Evolutionary conservation across 2,888 invertebrate species (phyloP).

Genomic region (Therioaphis trifolii): DNA sequence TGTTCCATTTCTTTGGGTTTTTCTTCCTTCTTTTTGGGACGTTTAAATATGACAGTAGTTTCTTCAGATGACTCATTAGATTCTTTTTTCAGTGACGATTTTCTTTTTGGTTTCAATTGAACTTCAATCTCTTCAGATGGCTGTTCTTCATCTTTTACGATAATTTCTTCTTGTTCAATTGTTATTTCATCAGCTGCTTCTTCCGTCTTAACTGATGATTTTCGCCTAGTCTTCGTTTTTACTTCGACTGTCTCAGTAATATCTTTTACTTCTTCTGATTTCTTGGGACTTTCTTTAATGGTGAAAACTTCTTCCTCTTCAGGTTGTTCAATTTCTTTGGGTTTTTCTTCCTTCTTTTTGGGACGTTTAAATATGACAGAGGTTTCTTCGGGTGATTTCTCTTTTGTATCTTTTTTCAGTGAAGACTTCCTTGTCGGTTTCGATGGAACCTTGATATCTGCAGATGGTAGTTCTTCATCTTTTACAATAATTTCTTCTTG

Average conservation of each 20-base stretch:
- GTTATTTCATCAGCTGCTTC: conserved; percentile 74
- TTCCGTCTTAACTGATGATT: conserved; percentile 68
- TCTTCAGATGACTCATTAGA: conserved; percentile 37
- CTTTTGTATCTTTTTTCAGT: conserved; percentile 66
- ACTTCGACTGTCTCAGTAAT: conserved; percentile 67
- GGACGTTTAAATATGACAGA: conserved; percentile 32
- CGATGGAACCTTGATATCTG: conserved; percentile 66
- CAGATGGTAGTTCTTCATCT: background rate
- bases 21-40: conserved; percentile 63
- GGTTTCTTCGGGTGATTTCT: conserved; percentile 43
- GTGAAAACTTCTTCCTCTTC: conserved; percentile 66
- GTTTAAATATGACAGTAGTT: conserved; percentile 29
- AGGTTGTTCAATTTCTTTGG: conserved; percentile 67
- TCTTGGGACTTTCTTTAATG: conserved; percentile 67
- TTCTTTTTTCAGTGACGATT: conserved; percentile 51
- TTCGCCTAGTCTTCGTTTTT: conserved; percentile 73
- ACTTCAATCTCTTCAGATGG: conserved; percentile 42
- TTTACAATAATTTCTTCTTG: conserved; percentile 70
- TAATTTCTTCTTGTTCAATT: conserved; percentile 71
- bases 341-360: conserved; percentile 65
- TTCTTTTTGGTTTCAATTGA: background rate
- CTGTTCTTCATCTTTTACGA: conserved; percentile 67
- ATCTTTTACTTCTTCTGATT: conserved; percentile 67
- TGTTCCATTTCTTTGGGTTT: conserved; percentile 66
- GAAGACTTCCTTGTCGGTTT: conserved; percentile 67